Evolutionary conservation across 1,140 invertebrate species (phyloP).

Genomic region (Cherax quadricarinatus): DNA sequence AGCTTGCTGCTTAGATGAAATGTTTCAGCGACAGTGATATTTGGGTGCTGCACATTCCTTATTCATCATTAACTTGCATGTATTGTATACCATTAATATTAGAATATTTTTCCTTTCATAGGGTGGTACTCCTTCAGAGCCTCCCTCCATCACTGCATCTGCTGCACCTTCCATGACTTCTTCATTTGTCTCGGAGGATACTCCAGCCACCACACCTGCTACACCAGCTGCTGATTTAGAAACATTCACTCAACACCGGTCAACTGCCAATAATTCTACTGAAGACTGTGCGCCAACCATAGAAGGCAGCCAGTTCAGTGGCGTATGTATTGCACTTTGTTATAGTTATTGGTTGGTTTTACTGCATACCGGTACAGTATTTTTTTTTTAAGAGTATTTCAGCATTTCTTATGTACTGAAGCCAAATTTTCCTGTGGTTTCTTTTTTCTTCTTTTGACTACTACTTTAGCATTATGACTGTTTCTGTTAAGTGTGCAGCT

Average conservation of each 20-base stretch:
- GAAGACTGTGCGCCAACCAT: conserved; percentile 17
- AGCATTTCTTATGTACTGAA: neutral
- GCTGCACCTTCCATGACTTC: conserved; percentile 55
- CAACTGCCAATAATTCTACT: conserved; percentile 18
- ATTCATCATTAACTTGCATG: too few species aligned
- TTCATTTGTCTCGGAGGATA: conserved; percentile 59
- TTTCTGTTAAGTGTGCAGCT: conserved; percentile 33
- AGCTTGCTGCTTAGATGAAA: too few species aligned
- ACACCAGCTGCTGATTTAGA: neutral
- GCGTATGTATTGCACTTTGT: conserved; percentile 13
- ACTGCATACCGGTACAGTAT: neutral
- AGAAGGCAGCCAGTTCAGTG: conserved; percentile 19
- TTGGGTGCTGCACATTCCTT: too few species aligned
- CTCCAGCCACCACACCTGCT: conserved; percentile 37
- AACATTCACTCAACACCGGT: conserved; percentile 12
- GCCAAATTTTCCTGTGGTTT: neutral
- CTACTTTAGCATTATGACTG: neutral
- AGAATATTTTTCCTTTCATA: neutral
- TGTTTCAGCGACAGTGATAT: too few species aligned
- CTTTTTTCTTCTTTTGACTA: neutral
- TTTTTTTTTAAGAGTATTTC: neutral
- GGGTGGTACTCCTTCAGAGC: conserved; percentile 49
- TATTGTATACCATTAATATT: neutral
- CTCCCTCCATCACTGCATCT: conserved; percentile 31
- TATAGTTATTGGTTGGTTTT: neutral